Base-by-base conservation (phyloP, 2,797 vertebrate species). In the Heteromormyrus szaboi region DNA sequence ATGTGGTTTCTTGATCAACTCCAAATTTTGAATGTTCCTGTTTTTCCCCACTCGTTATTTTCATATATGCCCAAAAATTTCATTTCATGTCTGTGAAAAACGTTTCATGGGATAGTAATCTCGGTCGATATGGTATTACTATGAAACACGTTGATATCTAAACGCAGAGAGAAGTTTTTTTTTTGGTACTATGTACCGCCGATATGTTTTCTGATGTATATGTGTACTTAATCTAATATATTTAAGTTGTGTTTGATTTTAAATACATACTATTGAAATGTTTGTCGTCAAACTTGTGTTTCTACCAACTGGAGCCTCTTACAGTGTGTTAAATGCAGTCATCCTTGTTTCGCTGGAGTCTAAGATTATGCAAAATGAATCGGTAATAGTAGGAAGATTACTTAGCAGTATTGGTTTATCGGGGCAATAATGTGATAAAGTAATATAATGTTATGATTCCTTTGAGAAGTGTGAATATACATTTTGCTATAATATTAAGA, bases 191-290 rank as follows among this genome's bases (percentile, higher is more conserved):
- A 96, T 99, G 98, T 99, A 99, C 98, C 98, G 96, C 93, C 95
- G 96, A 96, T 95, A 93, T 97, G 97, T 96, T 97, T 97, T 97
- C 96, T 96, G 95, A 97, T 97, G 95, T 96, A 95, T 98, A 97
- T 94, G 96, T 99, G 97, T 98, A 97, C 97, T 95, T 98, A 97
- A 98, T 97, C 96, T 96, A 97, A 97, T 97, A 94, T 99, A 99
- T 99, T 99, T 99, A 96, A 99, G 97, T 96, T 98, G 98, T 99
- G 97, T 98, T 97, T 97, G 97, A 98, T 99, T 98, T 97, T 96
- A 96, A 97, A 97, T 96, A 97, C 95, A 97, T 95, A 97, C 96
- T 97, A 97, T 96, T 97, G 96, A 97, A 97, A 96, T 87, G 88
- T 83, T 83, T 89, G 8, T 50, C 89, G 88, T 91, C 85, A 29